Percentiles rank a stretch among this genome's conserved stretches.
Conservation (phyloP, 2,797 vertebrate species). For the Typhlichthys subterraneus region DNA sequence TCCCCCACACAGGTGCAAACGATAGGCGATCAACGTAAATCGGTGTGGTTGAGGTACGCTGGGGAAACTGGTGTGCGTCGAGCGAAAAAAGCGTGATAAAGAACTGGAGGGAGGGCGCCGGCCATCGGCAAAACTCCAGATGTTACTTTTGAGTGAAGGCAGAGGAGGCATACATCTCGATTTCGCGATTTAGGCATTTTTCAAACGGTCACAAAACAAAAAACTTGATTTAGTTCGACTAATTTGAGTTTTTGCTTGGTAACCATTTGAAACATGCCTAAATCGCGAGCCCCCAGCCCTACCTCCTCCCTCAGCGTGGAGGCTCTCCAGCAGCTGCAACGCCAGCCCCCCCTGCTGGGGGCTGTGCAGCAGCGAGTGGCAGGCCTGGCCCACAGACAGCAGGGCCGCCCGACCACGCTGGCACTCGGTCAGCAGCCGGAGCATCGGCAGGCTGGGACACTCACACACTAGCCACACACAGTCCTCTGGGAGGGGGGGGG, state of each 20-base stretch:
- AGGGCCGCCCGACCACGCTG: conserved; percentile 44
- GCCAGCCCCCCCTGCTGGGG: conserved; percentile 50
- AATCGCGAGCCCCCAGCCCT: conserved; percentile 10
- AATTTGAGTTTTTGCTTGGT: neutral
- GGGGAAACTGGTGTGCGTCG: no score
- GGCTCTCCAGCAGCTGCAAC: conserved; percentile 73
- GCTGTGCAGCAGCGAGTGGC: conserved; percentile 64
- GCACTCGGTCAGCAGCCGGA: conserved; percentile 67
- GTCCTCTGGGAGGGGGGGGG: conserved; percentile 66
- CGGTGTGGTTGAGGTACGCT: no score
- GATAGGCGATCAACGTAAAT: no score
- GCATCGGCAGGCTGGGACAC: conserved; percentile 67
- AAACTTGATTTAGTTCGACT: neutral
- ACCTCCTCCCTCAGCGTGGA: conserved; percentile 60
- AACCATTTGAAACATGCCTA: conserved; percentile 2
- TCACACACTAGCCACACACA: conserved; percentile 70
- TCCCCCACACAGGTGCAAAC: no score
- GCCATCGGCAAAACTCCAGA: no score
- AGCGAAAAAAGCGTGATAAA: no score
- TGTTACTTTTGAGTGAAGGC: no score
- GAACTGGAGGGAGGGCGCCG: no score
- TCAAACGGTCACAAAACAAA: no score
- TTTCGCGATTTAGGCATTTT: no score
- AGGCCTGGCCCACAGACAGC: conserved; percentile 63
- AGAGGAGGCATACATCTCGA: no score